Evolutionary conservation across 1,140 invertebrate species (phyloP), one percentile per base, ranked within the genome.

Genomic region (Pentalonia nigronervosa): DNA sequence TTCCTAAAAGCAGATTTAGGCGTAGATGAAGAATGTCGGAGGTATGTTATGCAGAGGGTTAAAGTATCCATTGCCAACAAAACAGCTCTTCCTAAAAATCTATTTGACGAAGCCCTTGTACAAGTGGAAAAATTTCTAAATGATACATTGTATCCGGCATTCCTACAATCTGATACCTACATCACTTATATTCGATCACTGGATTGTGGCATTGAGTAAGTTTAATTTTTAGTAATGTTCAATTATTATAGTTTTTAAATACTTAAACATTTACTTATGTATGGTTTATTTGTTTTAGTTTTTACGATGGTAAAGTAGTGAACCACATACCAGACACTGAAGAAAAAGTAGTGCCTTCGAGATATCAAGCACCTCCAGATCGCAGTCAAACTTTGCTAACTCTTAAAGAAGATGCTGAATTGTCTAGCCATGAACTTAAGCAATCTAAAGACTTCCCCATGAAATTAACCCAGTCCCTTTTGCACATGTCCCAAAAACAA

Each of bases 81-180:
- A 94, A 93, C 48, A 41, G 11, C 91, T 56, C 93, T 94, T 48
- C 94, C 94, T 60, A 94, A 93, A 48, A 67, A 93, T 94, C 96
- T 97, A 84, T 97, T 97, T 95, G 97, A 97, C 95, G 95, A 95
- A 94, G 97, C 97, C 83, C 97, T 97, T 94, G 94, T 95, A 36
- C 96, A 98, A 95, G 97, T 99, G 93, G 98, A 98, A 95, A 96
- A 96, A 60, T 96, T 97, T 67, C 98, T 99, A 95, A 97, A 97
- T 94, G 97, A 97, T 94, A 97, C 98, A 60, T 97, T 97, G 86
- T 99, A 99, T 95, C 97, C 97, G 76, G 97, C 98, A 95, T 99
- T 99, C 95, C 96, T 99, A 94, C 97, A 97, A 94, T 98, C 98
- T 94, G 98, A 99, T 94, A 96, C 98, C 95, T 99, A 98, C 96